Base-by-base conservation (phyloP, 2,888 invertebrate species). In the Trissoscelio sp. region DNA sequence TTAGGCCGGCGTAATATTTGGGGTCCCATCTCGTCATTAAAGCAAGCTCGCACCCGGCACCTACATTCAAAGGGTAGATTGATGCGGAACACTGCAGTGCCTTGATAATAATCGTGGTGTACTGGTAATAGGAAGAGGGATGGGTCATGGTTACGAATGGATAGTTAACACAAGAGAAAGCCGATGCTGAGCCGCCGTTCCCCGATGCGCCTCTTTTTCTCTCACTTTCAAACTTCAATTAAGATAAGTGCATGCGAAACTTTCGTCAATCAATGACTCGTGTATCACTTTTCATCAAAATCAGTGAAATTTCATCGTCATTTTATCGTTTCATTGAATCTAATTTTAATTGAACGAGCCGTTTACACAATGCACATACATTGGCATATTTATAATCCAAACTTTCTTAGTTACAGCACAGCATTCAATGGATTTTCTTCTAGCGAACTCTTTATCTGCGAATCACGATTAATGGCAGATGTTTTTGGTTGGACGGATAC, bases 101-200 rank as follows among this genome's bases (percentile, higher is more conserved):
- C 60, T 53, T 44, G 78, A 70, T 70, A 48, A 70, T 78, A 55
- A 64, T 64, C 69, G 62, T 44, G 69, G 62, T 24, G 74, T 58
- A 67, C 62, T 57, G 70, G 42, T 48, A 78, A 70, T 78, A 64
- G 78, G 64, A 77, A 77, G 70, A 78, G 78, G 78, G 78, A 78
- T 78, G 78, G 78, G 78, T 78, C 78, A 64, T 14, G 67, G 64
- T 70, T 77, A 78, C 78, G 70, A 69, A 57, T 70, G 55, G 70
- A 70, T 48, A 78, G 70, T 70, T 70, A 70, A 20, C 53, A 6
- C 55, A 48, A 42, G 78, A 78, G 78, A 78, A 78, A 78, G 70
- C 60, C 51, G 28, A 24, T 12, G 12, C 14, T 9, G 28, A 55
- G 31, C 62, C 53, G 31, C 24, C 39, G 39, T 39, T 57, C 22